Conservation (phyloP, 2,113 vertebrate genomes). For the Parus major region DNA sequence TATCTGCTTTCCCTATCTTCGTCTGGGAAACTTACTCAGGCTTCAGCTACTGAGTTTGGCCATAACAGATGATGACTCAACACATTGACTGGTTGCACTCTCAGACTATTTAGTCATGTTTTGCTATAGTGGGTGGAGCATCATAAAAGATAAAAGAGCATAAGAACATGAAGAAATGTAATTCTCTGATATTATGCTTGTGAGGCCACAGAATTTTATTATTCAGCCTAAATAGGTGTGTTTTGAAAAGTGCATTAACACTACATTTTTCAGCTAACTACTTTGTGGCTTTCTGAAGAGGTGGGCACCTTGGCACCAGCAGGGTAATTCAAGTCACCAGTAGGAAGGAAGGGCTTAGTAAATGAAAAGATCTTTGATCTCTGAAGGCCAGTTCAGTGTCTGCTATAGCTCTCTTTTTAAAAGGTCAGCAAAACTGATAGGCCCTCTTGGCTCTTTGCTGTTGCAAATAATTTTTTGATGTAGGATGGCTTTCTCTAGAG, state of each 20-base stretch:
- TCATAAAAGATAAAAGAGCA: not conserved
- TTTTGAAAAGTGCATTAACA: not conserved
- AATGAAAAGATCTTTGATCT: not conserved
- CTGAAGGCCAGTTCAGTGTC: not conserved
- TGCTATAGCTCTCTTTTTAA: not conserved
- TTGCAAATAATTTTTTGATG: not conserved
- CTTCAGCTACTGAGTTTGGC: not conserved
- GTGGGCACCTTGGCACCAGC: not conserved
- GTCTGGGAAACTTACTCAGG: not conserved
- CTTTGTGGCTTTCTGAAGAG: not conserved
- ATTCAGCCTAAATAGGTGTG: not conserved
- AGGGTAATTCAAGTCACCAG: not conserved
- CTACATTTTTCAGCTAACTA: not conserved
- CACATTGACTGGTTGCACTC: not conserved
- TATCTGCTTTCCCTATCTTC: not conserved
- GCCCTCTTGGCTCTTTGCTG: not conserved
- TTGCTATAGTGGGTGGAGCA: not conserved
- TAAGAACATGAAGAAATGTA: not conserved
- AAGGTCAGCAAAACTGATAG: not conserved
- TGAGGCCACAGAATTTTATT: not conserved
- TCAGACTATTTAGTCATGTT: not conserved
- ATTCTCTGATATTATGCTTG: not conserved
- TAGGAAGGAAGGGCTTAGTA: not conserved
- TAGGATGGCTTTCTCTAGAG: not conserved
- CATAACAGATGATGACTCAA: not conserved